These are phyloP conservation scores for Hypolimnas misippus DNA, from an alignment of 2,888 invertebrate species.

Conservation along the genomic window DNA sequence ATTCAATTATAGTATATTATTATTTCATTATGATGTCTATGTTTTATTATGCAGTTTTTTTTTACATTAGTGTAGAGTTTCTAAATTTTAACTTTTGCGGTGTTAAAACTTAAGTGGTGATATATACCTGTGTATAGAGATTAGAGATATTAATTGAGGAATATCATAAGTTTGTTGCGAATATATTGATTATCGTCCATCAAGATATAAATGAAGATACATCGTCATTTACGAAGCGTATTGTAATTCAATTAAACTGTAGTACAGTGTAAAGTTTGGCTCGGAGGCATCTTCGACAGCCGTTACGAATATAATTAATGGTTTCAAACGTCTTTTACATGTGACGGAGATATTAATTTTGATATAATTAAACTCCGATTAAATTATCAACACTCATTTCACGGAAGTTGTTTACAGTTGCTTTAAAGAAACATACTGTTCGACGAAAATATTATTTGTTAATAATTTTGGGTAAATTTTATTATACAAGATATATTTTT, in stretches of 20 bases:
- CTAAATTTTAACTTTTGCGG: too few relatives aligned
- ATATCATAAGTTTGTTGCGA: background rate
- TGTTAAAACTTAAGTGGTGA: too few relatives aligned
- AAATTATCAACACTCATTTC: constrained; percentile 29
- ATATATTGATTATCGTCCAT: background rate
- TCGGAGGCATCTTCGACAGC: constrained; percentile 72
- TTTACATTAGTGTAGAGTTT: too few relatives aligned
- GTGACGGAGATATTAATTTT: constrained; percentile 43
- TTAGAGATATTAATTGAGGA: background rate
- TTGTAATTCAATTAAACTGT: constrained; percentile 38
- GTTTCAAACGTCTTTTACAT: constrained; percentile 48
- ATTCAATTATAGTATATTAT: too few relatives aligned
- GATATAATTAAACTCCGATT: constrained; percentile 38
- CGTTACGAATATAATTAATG: constrained; percentile 75
- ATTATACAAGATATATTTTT: too few relatives aligned
- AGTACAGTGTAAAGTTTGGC: constrained; percentile 55
- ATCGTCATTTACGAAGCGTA: constrained; percentile 7
- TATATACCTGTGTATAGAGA: too few relatives aligned
- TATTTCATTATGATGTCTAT: too few relatives aligned
- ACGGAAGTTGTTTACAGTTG: background rate
- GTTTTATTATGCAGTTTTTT: too few relatives aligned
- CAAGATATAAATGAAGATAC: background rate
- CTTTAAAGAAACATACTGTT: constrained; percentile 16
- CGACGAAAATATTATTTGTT: too few relatives aligned
- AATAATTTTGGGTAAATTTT: too few relatives aligned